Evolutionary conservation across 30 jellyfish, hydroid and myxozoan genomes (phyloP).

Genomic region (Cassiopea andromeda): DNA sequence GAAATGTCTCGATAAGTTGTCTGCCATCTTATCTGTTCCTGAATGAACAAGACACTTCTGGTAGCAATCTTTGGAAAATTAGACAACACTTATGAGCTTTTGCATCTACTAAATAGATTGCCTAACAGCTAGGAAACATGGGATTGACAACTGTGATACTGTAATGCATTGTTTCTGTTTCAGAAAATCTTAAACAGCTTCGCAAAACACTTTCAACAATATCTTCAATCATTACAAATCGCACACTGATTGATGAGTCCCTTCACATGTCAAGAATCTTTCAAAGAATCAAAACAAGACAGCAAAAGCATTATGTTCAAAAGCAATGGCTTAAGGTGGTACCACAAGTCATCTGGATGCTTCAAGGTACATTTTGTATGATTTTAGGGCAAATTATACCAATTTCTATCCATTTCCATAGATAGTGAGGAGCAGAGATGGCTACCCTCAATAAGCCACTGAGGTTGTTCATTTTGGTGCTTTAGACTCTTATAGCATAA

Average conservation of each 20-base stretch:
- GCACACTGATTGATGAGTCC: slow-evolving; percentile 1
- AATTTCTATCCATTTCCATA: too few species aligned
- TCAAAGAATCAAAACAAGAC: slow-evolving; percentile 23
- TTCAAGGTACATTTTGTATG: slow-evolving; percentile 68
- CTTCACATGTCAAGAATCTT: background rate
- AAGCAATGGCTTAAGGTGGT: slow-evolving; percentile 73
- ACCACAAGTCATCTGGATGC: slow-evolving; percentile 89
- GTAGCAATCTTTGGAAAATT: too few species aligned
- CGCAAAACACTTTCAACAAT: slow-evolving; percentile 38
- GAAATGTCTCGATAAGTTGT: too few species aligned
- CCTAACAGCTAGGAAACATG: too few species aligned
- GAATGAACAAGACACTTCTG: too few species aligned
- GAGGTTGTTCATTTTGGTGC: too few species aligned
- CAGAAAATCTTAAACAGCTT: slow-evolving; percentile 34
- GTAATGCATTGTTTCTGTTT: background rate
- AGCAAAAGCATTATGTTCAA: slow-evolving; percentile 32
- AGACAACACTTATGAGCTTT: too few species aligned
- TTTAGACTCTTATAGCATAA: too few species aligned
- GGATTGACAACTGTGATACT: background rate
- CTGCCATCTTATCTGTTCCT: too few species aligned
- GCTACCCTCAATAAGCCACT: too few species aligned
- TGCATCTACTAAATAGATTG: too few species aligned
- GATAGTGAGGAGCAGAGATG: too few species aligned
- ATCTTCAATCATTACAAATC: background rate
- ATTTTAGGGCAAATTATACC: background rate